These are phyloP conservation scores for Centruroides sculpturatus DNA, from an alignment of 1,140 invertebrate genomes.

Conservation along the genomic window DNA sequence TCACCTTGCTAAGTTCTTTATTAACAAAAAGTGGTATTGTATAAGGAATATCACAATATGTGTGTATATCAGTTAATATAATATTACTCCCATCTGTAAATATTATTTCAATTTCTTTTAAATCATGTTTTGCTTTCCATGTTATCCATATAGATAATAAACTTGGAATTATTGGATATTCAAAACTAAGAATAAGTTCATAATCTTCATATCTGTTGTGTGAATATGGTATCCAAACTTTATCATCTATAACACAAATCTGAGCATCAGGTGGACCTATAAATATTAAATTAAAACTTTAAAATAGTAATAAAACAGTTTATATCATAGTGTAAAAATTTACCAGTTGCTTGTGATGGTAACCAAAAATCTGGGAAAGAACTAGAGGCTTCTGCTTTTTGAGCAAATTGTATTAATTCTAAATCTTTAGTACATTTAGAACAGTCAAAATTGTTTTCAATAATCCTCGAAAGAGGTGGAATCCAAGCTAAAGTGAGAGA, in stretches of 20 bases:
- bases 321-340: not conserved
- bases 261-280: too few relatives aligned
- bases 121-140: not conserved
- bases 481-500: not conserved
- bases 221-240: too few relatives aligned
- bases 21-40: not conserved
- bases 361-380: not conserved
- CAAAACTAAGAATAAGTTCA: not conserved
- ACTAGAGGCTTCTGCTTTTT: not conserved
- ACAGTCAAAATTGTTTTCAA: not conserved
- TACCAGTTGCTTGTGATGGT: not conserved
- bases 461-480: not conserved
- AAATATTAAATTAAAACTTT: too few relatives aligned
- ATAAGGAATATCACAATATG: not conserved
- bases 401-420: not conserved
- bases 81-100: not conserved
- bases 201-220: not conserved
- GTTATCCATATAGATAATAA: not conserved
- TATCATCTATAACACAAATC: too few relatives aligned
- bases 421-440: not conserved
- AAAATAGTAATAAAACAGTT: not conserved
- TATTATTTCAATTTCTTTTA: not conserved
- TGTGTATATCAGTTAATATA: not conserved
- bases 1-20: not conserved
- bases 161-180: not conserved